A percentile compares a stretch with the other conserved stretches of the same genome.
Conservation (phyloP, 1,140 invertebrate genomes). For the Hypothenemus hampei region DNA sequence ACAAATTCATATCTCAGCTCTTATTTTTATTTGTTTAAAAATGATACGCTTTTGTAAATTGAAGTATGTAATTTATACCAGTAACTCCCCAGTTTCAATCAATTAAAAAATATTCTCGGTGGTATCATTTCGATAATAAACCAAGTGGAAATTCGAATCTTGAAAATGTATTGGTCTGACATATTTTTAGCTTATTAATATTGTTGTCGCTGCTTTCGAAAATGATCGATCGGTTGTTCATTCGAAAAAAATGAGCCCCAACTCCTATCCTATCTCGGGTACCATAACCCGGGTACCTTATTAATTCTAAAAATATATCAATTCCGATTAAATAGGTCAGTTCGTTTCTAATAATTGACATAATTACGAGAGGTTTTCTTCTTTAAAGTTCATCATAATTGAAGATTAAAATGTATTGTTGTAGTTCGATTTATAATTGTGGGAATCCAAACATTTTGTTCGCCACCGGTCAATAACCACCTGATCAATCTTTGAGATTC, state of each 20-base stretch:
- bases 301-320: conserved; percentile 11
- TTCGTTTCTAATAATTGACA: neutral
- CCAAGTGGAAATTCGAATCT: conserved; percentile 2
- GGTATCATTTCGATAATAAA: conserved; percentile 5
- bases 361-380: neutral
- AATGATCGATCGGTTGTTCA: conserved; percentile 19
- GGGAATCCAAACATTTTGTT: too few species aligned
- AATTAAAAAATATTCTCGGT: conserved; percentile 7
- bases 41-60: too few species aligned
- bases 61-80: too few species aligned
- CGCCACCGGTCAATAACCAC: conserved; percentile 10
- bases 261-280: too few species aligned
- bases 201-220: conserved; percentile 7
- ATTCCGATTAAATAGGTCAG: neutral
- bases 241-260: conserved; percentile 15
- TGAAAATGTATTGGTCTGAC: conserved; percentile 20
- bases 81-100: too few species aligned
- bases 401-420: neutral
- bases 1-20: too few species aligned
- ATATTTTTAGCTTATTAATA: conserved; percentile 18
- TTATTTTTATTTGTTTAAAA: too few species aligned
- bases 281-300: conserved; percentile 8
- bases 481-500: conserved; percentile 24
- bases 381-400: neutral
- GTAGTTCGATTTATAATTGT: neutral